Conservation (phyloP, 2,888 invertebrate genomes). For the Heliconius hortense region DNA sequence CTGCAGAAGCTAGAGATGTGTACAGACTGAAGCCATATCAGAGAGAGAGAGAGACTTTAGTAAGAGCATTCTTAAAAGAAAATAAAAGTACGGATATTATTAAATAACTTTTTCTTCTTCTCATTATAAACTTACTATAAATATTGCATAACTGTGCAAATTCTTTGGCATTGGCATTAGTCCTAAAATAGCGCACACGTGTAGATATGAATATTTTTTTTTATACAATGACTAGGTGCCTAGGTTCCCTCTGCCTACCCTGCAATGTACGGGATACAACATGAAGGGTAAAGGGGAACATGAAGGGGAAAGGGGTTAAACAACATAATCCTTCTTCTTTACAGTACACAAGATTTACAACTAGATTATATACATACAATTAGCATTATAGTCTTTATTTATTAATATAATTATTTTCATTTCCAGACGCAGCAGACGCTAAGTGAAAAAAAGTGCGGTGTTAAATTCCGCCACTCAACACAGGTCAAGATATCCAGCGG, state of each 20-base stretch:
- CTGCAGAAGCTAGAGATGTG: too few species aligned
- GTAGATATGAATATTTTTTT: conserved; percentile 37
- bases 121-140: conserved; percentile 19
- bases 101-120: neutral
- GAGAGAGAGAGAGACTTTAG: too few species aligned
- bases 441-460: too few species aligned
- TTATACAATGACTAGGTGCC: neutral
- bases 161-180: conserved; percentile 72
- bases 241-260: too few species aligned
- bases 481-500: too few species aligned
- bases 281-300: too few species aligned
- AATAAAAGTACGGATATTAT: neutral
- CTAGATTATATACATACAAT: neutral
- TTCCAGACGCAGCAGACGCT: neutral
- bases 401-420: neutral
- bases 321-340: too few species aligned
- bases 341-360: neutral
- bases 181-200: conserved; percentile 56
- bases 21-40: too few species aligned
- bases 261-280: too few species aligned
- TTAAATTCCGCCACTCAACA: too few species aligned
- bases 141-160: conserved; percentile 51
- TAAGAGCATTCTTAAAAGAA: too few species aligned
- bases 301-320: too few species aligned
- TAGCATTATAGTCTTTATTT: neutral